Evolutionary conservation across 2,113 vertebrate genomes (phyloP), one percentile per base, ranked within the genome.

Genomic region (Python bivittatus): DNA sequence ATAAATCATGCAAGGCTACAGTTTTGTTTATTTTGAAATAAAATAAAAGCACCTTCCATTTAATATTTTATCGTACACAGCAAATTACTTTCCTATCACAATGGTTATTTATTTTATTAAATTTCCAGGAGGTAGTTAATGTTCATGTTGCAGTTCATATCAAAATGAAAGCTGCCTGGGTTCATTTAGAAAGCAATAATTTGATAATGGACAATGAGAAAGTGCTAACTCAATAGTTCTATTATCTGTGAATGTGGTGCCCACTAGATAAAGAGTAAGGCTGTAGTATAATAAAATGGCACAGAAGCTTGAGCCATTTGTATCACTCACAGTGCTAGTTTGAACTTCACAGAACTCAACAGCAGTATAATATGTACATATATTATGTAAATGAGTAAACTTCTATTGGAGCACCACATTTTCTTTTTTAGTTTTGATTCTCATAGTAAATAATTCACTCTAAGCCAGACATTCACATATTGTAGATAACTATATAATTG

Each of bases 31-130:
- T 44, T n/a, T 27, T 54, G 60, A 96, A 88, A 29, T n/a, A 23
- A 33, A 48, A 57, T 68, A 96, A 90, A 93, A 94, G 68, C 0
- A 1, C 23, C 88, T 92, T 92, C 72, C 86, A n/a, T 68, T 89
- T 5, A 13, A n/a, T n/a, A 12, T 1, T 85, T 86, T 84, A 90
- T 85, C 48, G 20, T 1, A 38, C 88, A 91, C 93, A 6, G 22
- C 84, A 88, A 56, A 42, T 17, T 4, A 53, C 4, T 53, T 52
- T 25, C 10, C 1, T 0, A 68, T 88, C 23, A 17, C 2, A 54
- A 86, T 0, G 0, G 48, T 91, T 91, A 86, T 9, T n/a, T 92
- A 52, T 91, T 92, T 86, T 64, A 89, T 92, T 89, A 72, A 17
- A 57, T 44, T 88, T 42, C 23, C 38, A 33, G 88, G 42, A 57